These are phyloP conservation scores for Galeopsomyia nigrocyanea DNA, from an alignment of 2,888 invertebrate species.

Conservation along the genomic window DNA sequence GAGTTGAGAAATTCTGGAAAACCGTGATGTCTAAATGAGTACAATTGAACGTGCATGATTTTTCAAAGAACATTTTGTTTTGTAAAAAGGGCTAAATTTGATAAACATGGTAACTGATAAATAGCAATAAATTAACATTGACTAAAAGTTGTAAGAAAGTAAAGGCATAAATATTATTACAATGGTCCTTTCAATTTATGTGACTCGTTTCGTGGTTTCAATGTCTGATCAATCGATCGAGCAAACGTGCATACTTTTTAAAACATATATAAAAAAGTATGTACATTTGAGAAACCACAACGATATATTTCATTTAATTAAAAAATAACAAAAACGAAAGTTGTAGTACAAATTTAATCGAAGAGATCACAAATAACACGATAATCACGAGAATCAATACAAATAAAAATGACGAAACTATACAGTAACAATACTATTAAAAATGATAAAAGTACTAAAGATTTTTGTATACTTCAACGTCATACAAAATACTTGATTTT, in stretches of 20 bases:
- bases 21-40: too few relatives aligned
- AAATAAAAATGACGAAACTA: conserved; percentile 16
- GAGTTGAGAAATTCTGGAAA: too few relatives aligned
- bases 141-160: too few relatives aligned
- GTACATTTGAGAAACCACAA: conserved; percentile 1
- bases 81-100: background rate
- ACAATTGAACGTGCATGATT: too few relatives aligned
- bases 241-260: too few relatives aligned
- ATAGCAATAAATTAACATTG: conserved; percentile 3
- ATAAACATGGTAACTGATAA: conserved; percentile 1
- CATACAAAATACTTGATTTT: conserved; percentile 22
- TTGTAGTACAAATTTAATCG: conserved; percentile 39
- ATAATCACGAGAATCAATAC: conserved; percentile 39
- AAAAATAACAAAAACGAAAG: conserved; percentile 21
- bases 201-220: too few relatives aligned
- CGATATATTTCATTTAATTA: conserved; percentile 15
- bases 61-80: background rate
- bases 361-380: conserved; percentile 33
- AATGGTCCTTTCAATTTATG: too few relatives aligned
- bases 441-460: conserved; percentile 32
- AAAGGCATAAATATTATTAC: too few relatives aligned
- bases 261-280: too few relatives aligned
- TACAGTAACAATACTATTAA: conserved; percentile 28
- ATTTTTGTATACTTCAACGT: conserved; percentile 18
- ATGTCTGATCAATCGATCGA: too few relatives aligned